Evolutionary conservation across 2,888 invertebrate genomes (phyloP).

Genomic region (Aricia artaxerxes): DNA sequence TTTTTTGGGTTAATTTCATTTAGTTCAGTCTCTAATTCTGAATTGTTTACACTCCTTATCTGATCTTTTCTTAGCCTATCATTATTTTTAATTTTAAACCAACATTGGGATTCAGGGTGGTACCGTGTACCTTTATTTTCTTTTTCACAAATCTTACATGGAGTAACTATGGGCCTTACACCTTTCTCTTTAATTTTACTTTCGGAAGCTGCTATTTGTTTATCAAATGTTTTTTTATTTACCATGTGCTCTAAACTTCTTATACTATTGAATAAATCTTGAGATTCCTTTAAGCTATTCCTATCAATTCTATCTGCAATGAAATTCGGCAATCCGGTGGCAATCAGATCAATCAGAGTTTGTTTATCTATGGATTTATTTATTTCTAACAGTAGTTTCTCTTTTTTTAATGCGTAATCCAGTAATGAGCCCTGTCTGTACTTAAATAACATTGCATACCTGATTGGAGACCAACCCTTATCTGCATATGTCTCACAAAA

Average conservation of each 20-base stretch:
- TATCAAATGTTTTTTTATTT: slow-evolving; percentile 30
- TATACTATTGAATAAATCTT: slow-evolving; percentile 22
- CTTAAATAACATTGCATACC: no score
- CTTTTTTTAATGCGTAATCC: no score
- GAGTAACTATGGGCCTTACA: slow-evolving; percentile 14
- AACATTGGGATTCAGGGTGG: no score
- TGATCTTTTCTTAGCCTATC: no score
- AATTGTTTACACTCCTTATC: no score
- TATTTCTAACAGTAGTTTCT: no score
- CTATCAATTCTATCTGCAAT: slow-evolving; percentile 37
- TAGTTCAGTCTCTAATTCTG: slow-evolving; percentile 37
- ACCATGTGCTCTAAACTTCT: not conserved
- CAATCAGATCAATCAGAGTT: slow-evolving; percentile 37
- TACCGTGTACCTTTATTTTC: no score
- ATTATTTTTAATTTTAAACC: no score
- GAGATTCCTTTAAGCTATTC: slow-evolving; percentile 34
- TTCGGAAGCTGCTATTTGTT: slow-evolving; percentile 22
- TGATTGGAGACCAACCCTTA: no score
- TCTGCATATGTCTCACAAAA: no score
- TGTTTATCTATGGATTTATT: slow-evolving; percentile 36
- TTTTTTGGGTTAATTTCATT: slow-evolving; percentile 41
- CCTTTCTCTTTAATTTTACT: slow-evolving; percentile 35
- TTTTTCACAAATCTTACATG: no score
- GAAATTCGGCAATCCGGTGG: slow-evolving; percentile 35
- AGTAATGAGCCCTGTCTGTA: no score